Base-by-base conservation (phyloP, 2,797 vertebrate genomes). In the Tympanoctomys barrerae region DNA sequence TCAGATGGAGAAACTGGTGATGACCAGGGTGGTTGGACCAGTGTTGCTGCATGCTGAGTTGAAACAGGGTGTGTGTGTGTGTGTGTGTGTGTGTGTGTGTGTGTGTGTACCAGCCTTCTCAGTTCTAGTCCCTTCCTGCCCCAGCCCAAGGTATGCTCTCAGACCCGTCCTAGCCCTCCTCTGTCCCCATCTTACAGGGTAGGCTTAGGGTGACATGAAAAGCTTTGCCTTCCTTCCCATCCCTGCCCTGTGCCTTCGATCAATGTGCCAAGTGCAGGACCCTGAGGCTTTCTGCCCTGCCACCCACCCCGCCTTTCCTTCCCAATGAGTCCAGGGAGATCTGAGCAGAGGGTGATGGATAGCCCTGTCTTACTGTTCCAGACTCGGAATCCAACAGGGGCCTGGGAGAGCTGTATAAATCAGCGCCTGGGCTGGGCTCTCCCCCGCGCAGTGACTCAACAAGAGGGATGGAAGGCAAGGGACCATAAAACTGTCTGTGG, bases 401-500 rank as follows among this genome's bases (percentile, higher is more conserved):
- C 84, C 94, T 89, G 85, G 42, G 90, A 97, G 87, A 91, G 95
- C 91, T 93, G 86, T 92, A 97, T 98, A 98, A 98, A 98, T 98
- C 98, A 98, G 97, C 95, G 84, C 68, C 85, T 7, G 57, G 97
- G 90, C 78, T 57, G 77, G 94, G 96, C 82, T 95, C 96, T 97
- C 96, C 52, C 75, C 6, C 81, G 97, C 81, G 8, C 94, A 91
- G 96, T 95, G 96, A 97, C 98, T 98, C 97, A 66, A 89, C 80
- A 77, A 96, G 97, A 98, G 97, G 86, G n/a, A 97, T 96, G 78
- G 62, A 97, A 96, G 96, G 96, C n/a, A 16, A 97, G 97, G 96
- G 97, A 97, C 97, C 93, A 78, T 98, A 98, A 98, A 98, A 97
- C 97, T 98, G 97, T 97, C 97, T 31, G 73, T 61, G 93, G 87